Evolutionary conservation across 2,888 invertebrate species (phyloP).

Genomic region (Tolmerus cingulatus): DNA sequence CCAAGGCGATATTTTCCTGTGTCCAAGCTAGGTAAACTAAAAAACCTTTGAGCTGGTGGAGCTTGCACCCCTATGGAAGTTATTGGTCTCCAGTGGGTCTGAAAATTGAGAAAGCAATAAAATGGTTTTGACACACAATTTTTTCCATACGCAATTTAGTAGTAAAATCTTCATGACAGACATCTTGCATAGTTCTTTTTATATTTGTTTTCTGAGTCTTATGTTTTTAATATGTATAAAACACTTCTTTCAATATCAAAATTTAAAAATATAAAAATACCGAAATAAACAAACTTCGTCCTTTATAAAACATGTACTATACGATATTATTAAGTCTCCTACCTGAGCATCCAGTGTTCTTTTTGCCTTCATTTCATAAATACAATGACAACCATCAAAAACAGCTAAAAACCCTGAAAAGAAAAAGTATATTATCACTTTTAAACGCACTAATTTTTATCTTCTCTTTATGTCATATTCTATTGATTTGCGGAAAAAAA

Average conservation of each 20-base stretch:
- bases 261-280: neutral
- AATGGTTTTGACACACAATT: no score
- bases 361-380: neutral
- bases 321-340: neutral
- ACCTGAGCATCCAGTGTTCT: neutral
- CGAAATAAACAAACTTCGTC: neutral
- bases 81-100: neutral
- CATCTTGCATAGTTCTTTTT: no score
- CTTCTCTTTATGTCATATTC: no score
- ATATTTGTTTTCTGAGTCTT: neutral
- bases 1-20: neutral
- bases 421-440: neutral
- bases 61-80: neutral
- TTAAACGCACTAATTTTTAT: neutral
- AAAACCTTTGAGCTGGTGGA: neutral
- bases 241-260: neutral
- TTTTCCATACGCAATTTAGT: no score
- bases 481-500: no score
- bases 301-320: neutral
- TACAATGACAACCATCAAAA: neutral
- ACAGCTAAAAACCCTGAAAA: neutral
- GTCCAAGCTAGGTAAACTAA: neutral
- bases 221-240: neutral
- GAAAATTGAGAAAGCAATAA: neutral
- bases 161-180: no score